phyloP scores from a whole-genome alignment of 92 coral and sea anemone genomes.

The Phenganax marumi region DNA sequence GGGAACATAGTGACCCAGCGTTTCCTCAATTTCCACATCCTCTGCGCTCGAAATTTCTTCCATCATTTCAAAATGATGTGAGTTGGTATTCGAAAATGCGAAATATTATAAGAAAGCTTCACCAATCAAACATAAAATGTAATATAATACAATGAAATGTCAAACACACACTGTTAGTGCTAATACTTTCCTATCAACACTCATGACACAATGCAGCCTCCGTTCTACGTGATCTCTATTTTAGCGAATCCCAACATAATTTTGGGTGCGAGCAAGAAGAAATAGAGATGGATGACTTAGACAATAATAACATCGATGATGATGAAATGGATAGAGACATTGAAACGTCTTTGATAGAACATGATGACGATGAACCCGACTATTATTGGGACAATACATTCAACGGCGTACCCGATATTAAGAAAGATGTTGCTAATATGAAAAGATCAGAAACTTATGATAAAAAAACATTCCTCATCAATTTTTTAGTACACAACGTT shows the following conservation, averaged over 20 bases:
- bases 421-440: too few relatives aligned
- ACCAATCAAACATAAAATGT: not conserved
- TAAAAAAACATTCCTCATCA: too few relatives aligned
- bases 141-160: not conserved
- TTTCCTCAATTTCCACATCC: constrained; percentile 22
- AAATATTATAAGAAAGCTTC: not conserved
- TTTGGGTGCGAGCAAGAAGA: too few relatives aligned
- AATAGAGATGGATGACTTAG: too few relatives aligned
- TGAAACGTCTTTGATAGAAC: too few relatives aligned
- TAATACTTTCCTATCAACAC: constrained; percentile 3
- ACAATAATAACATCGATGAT: too few relatives aligned
- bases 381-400: too few relatives aligned
- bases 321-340: too few relatives aligned
- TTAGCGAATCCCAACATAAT: not conserved
- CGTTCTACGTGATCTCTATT: constrained; percentile 6
- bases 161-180: constrained; percentile 11
- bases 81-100: not conserved
- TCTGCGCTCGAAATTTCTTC: constrained; percentile 21
- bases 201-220: constrained; percentile 18
- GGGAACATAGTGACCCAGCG: not conserved
- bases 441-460: too few relatives aligned
- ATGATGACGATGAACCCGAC: too few relatives aligned
- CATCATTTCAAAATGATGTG: not conserved
- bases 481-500: too few relatives aligned
- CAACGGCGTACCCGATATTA: too few relatives aligned